These are phyloP conservation scores for Microchrysa polita DNA, from an alignment of 2,888 invertebrate species.

Conservation along the genomic window DNA sequence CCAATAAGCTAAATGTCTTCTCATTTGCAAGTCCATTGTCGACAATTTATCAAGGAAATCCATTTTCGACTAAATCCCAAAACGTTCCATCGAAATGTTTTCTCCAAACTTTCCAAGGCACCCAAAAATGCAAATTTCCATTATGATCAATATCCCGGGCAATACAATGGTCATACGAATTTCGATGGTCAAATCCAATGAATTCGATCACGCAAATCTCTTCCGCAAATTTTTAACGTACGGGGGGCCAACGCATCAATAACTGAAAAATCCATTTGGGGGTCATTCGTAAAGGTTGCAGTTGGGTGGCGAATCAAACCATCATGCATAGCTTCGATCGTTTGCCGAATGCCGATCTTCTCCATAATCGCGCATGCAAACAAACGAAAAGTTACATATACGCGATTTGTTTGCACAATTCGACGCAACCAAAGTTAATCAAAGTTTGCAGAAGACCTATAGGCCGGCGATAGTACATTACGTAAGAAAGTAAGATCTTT, in stretches of 20 bases:
- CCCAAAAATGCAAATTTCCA: constrained; percentile 12
- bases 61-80: background rate
- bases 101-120: background rate
- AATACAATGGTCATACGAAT: background rate
- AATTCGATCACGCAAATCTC: background rate
- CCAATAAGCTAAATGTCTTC: background rate
- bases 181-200: too few species aligned
- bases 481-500: background rate
- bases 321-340: too few species aligned
- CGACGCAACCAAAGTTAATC: background rate
- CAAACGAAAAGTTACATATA: constrained; percentile 10
- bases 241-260: constrained; percentile 22
- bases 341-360: too few species aligned
- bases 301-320: background rate
- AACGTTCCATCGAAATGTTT: background rate
- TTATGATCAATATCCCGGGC: constrained; percentile 1
- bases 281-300: constrained; percentile 15
- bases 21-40: background rate
- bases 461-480: background rate
- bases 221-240: background rate
- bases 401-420: background rate
- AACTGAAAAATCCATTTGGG: constrained; percentile 24
- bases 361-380: background rate
- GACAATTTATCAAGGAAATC: background rate
- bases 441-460: background rate